These are phyloP conservation scores for Romanomermis culicivorax DNA, from an alignment of 2,888 invertebrate genomes.

Conservation along the genomic window DNA sequence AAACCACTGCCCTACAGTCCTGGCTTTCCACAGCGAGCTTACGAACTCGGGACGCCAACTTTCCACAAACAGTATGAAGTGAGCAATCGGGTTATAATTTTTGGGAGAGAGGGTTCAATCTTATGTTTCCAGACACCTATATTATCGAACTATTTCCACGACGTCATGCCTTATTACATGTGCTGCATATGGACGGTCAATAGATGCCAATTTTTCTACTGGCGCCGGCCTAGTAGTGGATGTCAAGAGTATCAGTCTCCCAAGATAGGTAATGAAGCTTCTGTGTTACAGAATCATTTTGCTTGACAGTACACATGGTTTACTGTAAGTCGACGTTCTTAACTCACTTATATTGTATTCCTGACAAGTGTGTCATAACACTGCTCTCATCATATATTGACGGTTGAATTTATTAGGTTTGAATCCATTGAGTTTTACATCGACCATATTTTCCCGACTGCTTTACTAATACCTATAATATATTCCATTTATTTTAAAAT, in stretches of 20 bases:
- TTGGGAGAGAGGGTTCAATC: too few species aligned
- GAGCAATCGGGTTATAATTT: too few species aligned
- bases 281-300: too few species aligned
- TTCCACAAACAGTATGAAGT: constrained; percentile 85
- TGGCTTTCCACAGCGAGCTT: constrained; percentile 26
- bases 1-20: constrained; percentile 21
- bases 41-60: constrained; percentile 71
- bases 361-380: too few species aligned
- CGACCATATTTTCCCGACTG: too few species aligned
- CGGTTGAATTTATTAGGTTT: too few species aligned
- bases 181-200: constrained; percentile 87
- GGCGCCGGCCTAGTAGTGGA: constrained; percentile 66
- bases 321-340: not conserved
- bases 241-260: constrained; percentile 88
- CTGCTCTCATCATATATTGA: too few species aligned
- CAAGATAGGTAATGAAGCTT: constrained; percentile 45
- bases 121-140: constrained; percentile 45
- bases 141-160: constrained; percentile 83
- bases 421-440: too few species aligned
- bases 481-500: too few species aligned
- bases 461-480: too few species aligned
- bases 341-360: too few species aligned
- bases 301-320: not conserved
- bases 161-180: constrained; percentile 74
- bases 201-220: constrained; percentile 79